Conservation (phyloP, 2,888 invertebrate genomes). For the Psococerastis gibbosa region DNA sequence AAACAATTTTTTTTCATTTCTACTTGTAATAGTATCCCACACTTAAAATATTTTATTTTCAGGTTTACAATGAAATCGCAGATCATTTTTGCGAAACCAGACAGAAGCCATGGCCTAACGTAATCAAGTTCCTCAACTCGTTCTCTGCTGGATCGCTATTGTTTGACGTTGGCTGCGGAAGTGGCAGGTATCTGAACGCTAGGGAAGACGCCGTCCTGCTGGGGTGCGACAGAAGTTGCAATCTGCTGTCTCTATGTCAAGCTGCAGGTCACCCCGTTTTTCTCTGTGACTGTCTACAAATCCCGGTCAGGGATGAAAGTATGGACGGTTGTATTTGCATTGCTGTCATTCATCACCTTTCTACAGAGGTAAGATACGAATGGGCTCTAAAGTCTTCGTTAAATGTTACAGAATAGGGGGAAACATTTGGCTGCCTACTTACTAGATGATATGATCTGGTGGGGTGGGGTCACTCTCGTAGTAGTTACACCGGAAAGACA, state of each 20-base stretch:
- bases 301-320: constrained; percentile 45
- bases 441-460: too few species aligned
- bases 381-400: too few species aligned
- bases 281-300: constrained; percentile 51
- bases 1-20: too few species aligned
- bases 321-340: constrained; percentile 81
- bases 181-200: constrained; percentile 66
- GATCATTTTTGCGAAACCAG: constrained; percentile 87
- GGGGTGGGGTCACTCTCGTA: too few species aligned
- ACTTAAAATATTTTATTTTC: too few species aligned
- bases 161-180: constrained; percentile 91
- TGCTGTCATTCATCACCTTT: constrained; percentile 92
- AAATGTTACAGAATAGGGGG: too few species aligned
- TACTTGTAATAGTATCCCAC: too few species aligned
- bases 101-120: constrained; percentile 86
- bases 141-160: constrained; percentile 50
- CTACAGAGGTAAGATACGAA: constrained; percentile 33
- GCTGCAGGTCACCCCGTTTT: constrained; percentile 44
- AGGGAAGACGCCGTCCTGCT: constrained; percentile 31
- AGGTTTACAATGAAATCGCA: constrained; percentile 91
- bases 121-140: constrained; percentile 53
- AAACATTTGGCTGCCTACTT: too few species aligned
- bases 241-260: constrained; percentile 43
- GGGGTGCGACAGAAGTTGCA: constrained; percentile 62
- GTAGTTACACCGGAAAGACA: too few species aligned